Base-by-base conservation (phyloP, 2,888 invertebrate genomes). In the Dryadula phaetusa region DNA sequence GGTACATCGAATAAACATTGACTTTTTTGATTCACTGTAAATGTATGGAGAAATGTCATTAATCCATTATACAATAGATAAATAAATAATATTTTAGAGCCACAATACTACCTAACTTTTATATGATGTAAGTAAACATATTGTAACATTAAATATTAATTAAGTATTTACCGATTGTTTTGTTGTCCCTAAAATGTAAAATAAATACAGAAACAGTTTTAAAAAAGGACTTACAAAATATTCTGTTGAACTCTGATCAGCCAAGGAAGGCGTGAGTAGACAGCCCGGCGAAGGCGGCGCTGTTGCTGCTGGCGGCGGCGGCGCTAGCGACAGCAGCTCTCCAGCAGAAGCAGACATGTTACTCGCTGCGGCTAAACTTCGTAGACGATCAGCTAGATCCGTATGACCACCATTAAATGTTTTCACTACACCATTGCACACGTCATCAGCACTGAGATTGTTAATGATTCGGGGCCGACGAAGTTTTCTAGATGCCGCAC, bases 281-380 rank as follows among this genome's bases (percentile, higher is more conserved):
- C 87, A 92, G 71, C 87, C 90, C 72, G 83, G 94, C 72, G 86
- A 94, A 74, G 82, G 93, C 34, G 88, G 94, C 72, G 80, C 94
- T 64, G 80, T 92, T 73, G 92, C 92, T 42, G 92, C 90, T 0
- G 91, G 84, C 10, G 89, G 91, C 54, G 92, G 92, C 40, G 92
- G 91, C 64, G 91, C 91, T 76, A 92, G 78, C 56, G 92, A 87
- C 69, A 89, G 87, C 84, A 79, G 87, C 85, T 80, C 94, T 77
- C 83, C 88, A 0, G 88, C 86, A 7, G 92, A 94, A 28, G 82
- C 87, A 2, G 82, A 93, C 90, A 88, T 89, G 84, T 76, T 92
- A 81, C 84, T 91, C 71, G 82, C 92, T 71, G 87, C 92, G 73
- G 87, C 94, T 83, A 84, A 83, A 81, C 87, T 88, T 22, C 90